phyloP scores from a whole-genome alignment of 2,888 invertebrate species.

The Dolichomitus sp. region DNA sequence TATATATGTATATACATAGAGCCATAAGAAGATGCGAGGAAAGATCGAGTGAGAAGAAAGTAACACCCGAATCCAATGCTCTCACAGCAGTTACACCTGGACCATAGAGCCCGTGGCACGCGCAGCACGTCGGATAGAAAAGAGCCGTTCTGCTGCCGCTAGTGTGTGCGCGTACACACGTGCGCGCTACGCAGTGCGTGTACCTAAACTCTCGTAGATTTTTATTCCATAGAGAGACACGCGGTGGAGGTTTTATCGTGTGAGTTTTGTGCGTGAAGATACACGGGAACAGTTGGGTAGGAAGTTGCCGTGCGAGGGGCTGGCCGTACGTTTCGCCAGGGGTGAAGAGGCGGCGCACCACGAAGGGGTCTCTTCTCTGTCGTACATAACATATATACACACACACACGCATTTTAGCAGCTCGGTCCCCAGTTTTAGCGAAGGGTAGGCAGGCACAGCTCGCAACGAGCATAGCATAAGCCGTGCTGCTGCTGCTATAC shows the following conservation, averaged over 20 bases:
- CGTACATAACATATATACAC: slow-evolving; percentile 14
- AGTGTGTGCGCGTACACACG: slow-evolving; percentile 24
- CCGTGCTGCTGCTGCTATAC: neutral
- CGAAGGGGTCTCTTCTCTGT: slow-evolving; percentile 36
- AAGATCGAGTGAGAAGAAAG: slow-evolving; percentile 9
- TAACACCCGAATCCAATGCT: slow-evolving; percentile 1
- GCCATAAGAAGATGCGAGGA: neutral
- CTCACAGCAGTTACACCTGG: slow-evolving; percentile 58
- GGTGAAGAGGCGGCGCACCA: slow-evolving; percentile 67
- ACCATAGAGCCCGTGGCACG: slow-evolving; percentile 41
- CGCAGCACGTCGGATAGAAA: slow-evolving; percentile 8
- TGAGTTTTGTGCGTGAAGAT: slow-evolving; percentile 40
- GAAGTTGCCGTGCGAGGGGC: slow-evolving; percentile 53
- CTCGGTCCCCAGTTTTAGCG: slow-evolving; percentile 32
- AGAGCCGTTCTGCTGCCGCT: neutral
- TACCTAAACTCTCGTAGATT: neutral
- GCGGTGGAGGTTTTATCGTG: neutral
- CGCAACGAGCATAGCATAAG: neutral
- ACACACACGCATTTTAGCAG: slow-evolving; percentile 23
- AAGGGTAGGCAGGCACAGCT: slow-evolving; percentile 51
- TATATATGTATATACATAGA: neutral
- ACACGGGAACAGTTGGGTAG: slow-evolving; percentile 61
- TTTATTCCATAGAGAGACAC: neutral
- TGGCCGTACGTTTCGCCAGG: slow-evolving; percentile 57
- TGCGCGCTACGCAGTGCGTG: slow-evolving; percentile 21